A percentile compares a stretch with the other conserved stretches of the same genome.
phyloP scores from a whole-genome alignment of 2,888 invertebrate species.

The Sarcophaga variegata region DNA sequence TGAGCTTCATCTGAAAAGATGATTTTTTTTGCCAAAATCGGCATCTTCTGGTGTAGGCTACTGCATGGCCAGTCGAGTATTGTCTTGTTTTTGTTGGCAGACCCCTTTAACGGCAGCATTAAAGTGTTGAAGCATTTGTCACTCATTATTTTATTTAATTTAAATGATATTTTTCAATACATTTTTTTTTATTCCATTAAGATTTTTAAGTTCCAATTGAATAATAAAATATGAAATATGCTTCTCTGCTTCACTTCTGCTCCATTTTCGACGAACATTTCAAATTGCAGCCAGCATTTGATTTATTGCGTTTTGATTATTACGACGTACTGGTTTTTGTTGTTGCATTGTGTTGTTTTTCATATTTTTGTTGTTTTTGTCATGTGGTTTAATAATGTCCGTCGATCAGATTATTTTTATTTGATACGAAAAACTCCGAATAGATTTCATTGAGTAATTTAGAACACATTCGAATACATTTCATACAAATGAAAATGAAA shows the following conservation, averaged over 20 bases:
- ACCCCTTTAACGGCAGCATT: too few relatives aligned
- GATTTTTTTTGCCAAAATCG: too few relatives aligned
- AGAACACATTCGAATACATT: constrained; percentile 51
- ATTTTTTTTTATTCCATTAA: too few relatives aligned
- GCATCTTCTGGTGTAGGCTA: too few relatives aligned
- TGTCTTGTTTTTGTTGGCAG: too few relatives aligned
- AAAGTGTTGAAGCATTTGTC: too few relatives aligned
- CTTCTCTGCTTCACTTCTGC: background rate
- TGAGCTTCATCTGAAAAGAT: too few relatives aligned
- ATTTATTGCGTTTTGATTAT: constrained; percentile 60
- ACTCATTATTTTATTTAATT: too few relatives aligned
- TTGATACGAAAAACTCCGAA: background rate
- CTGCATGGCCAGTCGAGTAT: too few relatives aligned
- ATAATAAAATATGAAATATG: constrained; percentile 46
- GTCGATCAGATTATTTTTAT: background rate
- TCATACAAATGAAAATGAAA: constrained; percentile 17
- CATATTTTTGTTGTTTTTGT: constrained; percentile 3
- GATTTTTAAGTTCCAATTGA: constrained; percentile 40
- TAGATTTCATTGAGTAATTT: constrained; percentile 53
- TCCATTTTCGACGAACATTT: too few relatives aligned
- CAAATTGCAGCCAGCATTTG: background rate
- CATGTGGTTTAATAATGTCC: constrained; percentile 1
- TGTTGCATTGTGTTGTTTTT: constrained; percentile 33
- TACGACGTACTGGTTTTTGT: constrained; percentile 57
- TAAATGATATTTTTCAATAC: too few relatives aligned